A percentile compares a stretch with the other conserved stretches of the same genome.
phyloP scores from a whole-genome alignment of 2,888 invertebrate species.

The Pheosia tremula region DNA sequence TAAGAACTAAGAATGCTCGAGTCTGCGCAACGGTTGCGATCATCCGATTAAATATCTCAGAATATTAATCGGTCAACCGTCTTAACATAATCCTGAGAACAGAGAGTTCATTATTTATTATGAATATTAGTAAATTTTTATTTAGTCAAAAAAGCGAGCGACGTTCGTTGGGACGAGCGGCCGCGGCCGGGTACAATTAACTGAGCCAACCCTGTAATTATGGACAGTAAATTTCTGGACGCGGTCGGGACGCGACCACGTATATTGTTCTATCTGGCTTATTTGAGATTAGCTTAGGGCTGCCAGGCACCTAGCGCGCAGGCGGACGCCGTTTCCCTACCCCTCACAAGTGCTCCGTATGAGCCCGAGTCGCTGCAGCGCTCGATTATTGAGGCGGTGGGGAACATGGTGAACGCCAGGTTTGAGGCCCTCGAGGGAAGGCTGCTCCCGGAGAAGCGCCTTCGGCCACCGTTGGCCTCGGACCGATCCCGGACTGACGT shows the following conservation, averaged over 20 bases:
- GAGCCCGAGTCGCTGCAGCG: too few relatives aligned
- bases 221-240: constrained; percentile 93
- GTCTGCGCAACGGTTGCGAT: constrained; percentile 34
- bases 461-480: too few relatives aligned
- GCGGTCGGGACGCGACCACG: constrained; percentile 78
- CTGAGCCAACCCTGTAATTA: constrained; percentile 93
- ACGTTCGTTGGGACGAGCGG: constrained; percentile 62
- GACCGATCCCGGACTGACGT: too few relatives aligned
- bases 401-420: too few relatives aligned
- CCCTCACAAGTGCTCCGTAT: too few relatives aligned
- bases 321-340: too few relatives aligned
- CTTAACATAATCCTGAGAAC: constrained; percentile 75
- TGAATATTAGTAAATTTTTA: constrained; percentile 85
- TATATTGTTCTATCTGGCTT: constrained; percentile 80
- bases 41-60: constrained; percentile 58
- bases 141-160: constrained; percentile 81
- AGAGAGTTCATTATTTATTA: constrained; percentile 84
- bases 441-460: too few relatives aligned
- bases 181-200: constrained; percentile 89
- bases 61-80: constrained; percentile 73
- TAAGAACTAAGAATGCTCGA: too few relatives aligned
- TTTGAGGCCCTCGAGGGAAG: too few relatives aligned
- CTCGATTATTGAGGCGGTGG: too few relatives aligned
- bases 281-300: constrained; percentile 69
- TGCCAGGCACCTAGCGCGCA: constrained; percentile 49